Percentiles rank a stretch among this genome's conserved stretches.
phyloP scores from a whole-genome alignment of 2,113 vertebrate genomes.

The Carlito syrichta region DNA sequence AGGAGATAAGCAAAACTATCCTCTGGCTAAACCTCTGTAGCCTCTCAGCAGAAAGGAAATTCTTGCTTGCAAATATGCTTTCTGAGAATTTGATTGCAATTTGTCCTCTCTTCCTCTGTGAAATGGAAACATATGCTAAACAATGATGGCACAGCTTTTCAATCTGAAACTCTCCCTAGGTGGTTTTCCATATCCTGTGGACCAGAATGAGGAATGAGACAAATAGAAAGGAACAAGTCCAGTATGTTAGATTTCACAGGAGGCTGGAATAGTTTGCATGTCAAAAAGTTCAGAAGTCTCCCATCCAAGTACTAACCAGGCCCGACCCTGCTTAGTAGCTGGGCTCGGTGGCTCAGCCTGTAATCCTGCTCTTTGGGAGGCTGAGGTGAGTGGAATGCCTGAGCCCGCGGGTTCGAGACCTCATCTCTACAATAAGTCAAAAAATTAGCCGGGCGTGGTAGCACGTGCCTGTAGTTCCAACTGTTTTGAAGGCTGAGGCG shows the following conservation, averaged over 20 bases:
- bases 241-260: neutral
- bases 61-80: neutral
- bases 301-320: too few species aligned
- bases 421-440: too few species aligned
- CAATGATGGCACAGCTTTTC: neutral
- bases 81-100: neutral
- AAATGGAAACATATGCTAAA: neutral
- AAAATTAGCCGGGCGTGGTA: too few species aligned
- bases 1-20: neutral
- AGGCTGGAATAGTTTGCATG: neutral
- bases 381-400: too few species aligned
- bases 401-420: too few species aligned
- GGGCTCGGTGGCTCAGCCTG: too few species aligned
- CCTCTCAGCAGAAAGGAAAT: neutral
- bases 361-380: too few species aligned
- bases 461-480: too few species aligned
- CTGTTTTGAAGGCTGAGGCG: too few species aligned
- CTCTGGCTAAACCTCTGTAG: neutral
- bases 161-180: neutral
- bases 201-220: neutral
- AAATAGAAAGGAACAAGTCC: neutral
- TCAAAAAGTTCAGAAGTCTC: neutral
- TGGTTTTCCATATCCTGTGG: neutral
- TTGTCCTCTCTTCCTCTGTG: neutral
- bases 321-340: too few species aligned